These are phyloP conservation scores for Ranitomeya imitator DNA, from an alignment of 2,113 vertebrate genomes.

Conservation along the genomic window DNA sequence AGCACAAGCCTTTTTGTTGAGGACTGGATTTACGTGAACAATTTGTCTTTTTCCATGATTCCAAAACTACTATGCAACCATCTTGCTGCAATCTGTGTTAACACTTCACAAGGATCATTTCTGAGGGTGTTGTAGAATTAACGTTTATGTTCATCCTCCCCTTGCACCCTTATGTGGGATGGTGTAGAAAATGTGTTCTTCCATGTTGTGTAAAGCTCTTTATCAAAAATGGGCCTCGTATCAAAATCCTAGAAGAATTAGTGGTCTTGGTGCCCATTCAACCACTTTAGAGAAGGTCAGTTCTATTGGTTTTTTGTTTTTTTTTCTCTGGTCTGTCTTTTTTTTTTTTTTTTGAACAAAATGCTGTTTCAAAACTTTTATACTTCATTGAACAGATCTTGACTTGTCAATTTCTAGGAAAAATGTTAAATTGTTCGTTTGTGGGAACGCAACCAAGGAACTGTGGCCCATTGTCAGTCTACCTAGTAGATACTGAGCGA, in stretches of 20 bases:
- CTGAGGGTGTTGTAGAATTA: background rate
- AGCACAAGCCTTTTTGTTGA: conserved; percentile 19
- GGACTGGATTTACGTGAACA: background rate
- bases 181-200: background rate
- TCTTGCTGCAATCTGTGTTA: background rate
- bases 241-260: background rate
- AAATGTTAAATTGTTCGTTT: background rate
- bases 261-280: background rate
- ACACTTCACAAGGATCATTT: background rate
- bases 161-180: background rate
- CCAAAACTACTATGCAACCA: conserved; percentile 10
- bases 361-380: background rate
- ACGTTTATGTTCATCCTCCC: no score
- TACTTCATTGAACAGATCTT: background rate
- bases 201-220: background rate
- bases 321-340: background rate
- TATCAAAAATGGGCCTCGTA: background rate
- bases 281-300: background rate
- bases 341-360: background rate
- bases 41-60: background rate
- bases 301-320: background rate
- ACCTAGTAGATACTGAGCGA: no score
- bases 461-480: background rate
- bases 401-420: background rate
- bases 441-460: background rate